Base-by-base conservation (phyloP, 1,140 invertebrate genomes). In the Lepidurus packardi region DNA sequence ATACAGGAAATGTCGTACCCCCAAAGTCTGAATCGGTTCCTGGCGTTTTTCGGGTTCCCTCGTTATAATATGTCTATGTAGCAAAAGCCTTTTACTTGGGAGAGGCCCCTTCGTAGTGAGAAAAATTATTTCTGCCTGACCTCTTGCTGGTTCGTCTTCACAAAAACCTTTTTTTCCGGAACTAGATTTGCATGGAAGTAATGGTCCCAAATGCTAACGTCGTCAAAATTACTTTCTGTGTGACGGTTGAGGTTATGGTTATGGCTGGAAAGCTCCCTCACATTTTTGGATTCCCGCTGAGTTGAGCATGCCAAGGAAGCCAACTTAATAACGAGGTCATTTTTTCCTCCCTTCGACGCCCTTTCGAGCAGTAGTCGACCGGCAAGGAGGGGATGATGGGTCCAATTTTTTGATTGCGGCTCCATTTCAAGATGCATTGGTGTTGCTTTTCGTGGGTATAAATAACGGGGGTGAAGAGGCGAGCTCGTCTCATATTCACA, bases 281-380 rank as follows among this genome's bases (percentile, higher is more conserved):
- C 21, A n/a, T 65, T 65, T 65, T 13, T 0, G 34, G 34, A 34
- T n/a, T 65, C 53, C 53, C 21, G 53, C 53, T 65, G 53, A 65
- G n/a, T 65, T 65, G 53, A 65, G 21, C 53, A 65, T 65, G 13
- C 53, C 53, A 9, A 65, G 13, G 53, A 65, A 65, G 16, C 45
- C 53, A 65, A 65, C 53, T 65, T 65, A 65, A 65, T 65, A 65
- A 65, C 53, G 53, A 65, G 53, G 53, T 65, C 53, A 65, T 65
- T 65, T 65, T 65, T 65, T 16, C 53, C 21, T 16, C 21, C 21
- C 16, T 13, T n/a, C 53, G 21, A 65, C 53, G 9, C 53, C 53
- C 1, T 16, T 65, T 21, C 21, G 16, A 13, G 16, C 53, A n/a
- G 16, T 65, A 65, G 53, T 13, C 53, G 21, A n/a, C 21, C 53